Base-by-base conservation (phyloP, 2,797 vertebrate species). In the Pangasius djambal region DNA sequence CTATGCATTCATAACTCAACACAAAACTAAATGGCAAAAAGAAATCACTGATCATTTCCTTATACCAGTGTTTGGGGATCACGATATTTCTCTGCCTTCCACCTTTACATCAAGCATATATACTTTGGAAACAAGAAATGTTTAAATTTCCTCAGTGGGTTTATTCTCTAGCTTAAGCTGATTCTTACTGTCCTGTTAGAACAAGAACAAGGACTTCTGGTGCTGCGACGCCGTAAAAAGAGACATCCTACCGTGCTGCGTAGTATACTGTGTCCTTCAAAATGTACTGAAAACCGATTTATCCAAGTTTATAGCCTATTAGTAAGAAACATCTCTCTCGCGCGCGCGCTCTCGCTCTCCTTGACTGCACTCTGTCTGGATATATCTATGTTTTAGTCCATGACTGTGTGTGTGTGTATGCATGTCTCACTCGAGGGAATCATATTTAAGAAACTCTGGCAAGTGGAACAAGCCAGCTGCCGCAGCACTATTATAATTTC, bases 401-500 rank as follows among this genome's bases (percentile, higher is more conserved):
- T 75, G 86, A 85, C 44, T 20, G 40, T 82, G 22, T 63, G 22
- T 52, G 55, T 78, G 82, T 48, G n/a, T 72, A 82, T 82, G 59
- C 31, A 61, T 2, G 2, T 34, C 31, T 75, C 87, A 84, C 91
- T 89, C 88, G 52, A 52, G 90, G 90, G 91, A 93, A 78, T 82
- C 9, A 22, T 91, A 89, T 92, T 89, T 91, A 90, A 89, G 81
- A 87, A 90, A 65, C 67, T 87, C 89, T 90, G 90, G 88, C 82
- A 74, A 84, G 44, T 55, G 63, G 81, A 63, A 59, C 85, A 40
- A 40, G n/a, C 86, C 90, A 89, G 92, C 92, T 78, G 89, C 89
- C 91, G 92, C 89, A 85, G 83, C 63, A 78, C 86, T 90, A 85
- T 93, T 91, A 89, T 92, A 91, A 92, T 92, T 92, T 91, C 69